Percentiles rank a stretch among this genome's conserved stretches.
Evolutionary conservation across 2,888 invertebrate species (phyloP).

Genomic region (Drosophila gaucha): DNA sequence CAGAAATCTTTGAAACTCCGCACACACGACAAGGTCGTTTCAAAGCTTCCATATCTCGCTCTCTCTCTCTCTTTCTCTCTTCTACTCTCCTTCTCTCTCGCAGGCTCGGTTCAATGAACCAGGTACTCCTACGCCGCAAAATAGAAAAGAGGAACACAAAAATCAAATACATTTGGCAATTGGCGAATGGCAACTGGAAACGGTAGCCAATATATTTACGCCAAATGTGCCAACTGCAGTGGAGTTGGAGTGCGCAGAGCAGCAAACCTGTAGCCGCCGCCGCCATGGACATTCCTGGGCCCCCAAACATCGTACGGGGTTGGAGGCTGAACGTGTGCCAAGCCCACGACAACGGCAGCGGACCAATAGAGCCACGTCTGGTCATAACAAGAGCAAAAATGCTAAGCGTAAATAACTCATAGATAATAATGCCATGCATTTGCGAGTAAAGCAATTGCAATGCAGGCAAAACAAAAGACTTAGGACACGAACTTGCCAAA

Average conservation of each 20-base stretch:
- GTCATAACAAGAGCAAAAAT: slow-evolving; percentile 71
- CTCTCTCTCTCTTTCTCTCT: neutral
- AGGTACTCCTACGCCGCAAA: slow-evolving; percentile 61
- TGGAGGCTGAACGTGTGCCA: slow-evolving; percentile 69
- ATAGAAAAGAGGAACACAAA: slow-evolving; percentile 14
- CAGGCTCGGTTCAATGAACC: slow-evolving; percentile 63
- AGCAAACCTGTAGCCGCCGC: slow-evolving; percentile 70
- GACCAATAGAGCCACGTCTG: slow-evolving; percentile 47
- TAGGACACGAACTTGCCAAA: slow-evolving; percentile 79
- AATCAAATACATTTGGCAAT: slow-evolving; percentile 45
- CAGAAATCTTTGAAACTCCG: slow-evolving; percentile 30
- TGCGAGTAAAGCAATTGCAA: slow-evolving; percentile 57
- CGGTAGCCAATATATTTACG: slow-evolving; percentile 68
- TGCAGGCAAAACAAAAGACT: slow-evolving; percentile 75
- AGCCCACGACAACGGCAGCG: slow-evolving; percentile 62
- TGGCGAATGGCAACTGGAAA: slow-evolving; percentile 53
- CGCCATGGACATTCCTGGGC: slow-evolving; percentile 68
- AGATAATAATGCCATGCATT: slow-evolving; percentile 77
- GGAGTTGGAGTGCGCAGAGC: slow-evolving; percentile 29
- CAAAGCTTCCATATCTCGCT: slow-evolving; percentile 6
- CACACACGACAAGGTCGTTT: slow-evolving; percentile 65
- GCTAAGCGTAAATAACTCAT: slow-evolving; percentile 77
- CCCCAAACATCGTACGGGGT: slow-evolving; percentile 34
- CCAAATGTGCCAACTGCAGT: slow-evolving; percentile 65
- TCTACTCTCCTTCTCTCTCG: neutral